Evolutionary conservation across 2,888 invertebrate genomes (phyloP), one percentile per base, ranked within the genome.

Genomic region (Tubiluchus corallicola): DNA sequence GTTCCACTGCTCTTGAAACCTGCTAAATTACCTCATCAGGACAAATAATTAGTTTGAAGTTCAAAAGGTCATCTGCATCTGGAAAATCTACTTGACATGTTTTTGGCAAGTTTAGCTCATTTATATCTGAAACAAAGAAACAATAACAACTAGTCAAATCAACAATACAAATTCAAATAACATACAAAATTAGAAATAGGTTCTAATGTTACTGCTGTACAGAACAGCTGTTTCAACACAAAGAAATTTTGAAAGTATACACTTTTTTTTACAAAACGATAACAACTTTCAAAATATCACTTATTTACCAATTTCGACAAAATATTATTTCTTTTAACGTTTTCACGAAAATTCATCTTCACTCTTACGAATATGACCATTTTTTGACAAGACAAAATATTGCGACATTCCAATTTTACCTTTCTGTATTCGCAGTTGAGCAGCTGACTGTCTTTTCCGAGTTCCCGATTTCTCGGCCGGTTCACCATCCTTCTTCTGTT

Each of bases 341-440:
- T n/a, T n/a, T n/a, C n/a, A n/a, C n/a, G n/a, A n/a, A n/a, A n/a
- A n/a, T n/a, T n/a, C n/a, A n/a, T n/a, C n/a, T n/a, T n/a, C n/a
- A n/a, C n/a, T n/a, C n/a, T n/a, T n/a, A n/a, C n/a, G n/a, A n/a
- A n/a, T n/a, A n/a, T 44, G 19, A 17, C 17, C 16, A 40, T 4
- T 18, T n/a, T 40, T 5, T 20, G 3, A 20, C 29, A 37, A 2
- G 21, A 40, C 5, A 17, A 42, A 18, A 17, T 18, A 15, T 21
- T 41, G 16, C 19, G 16, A 20, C 40, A 5, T 40, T 21, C 29
- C 4, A 21, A 38, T 29, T 38, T 40, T 48, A 90, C 92, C 92
- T 84, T 94, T 96, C 65, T 88, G 87, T 61, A 94, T 88, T 68
- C 94, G 77, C 61, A 94, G 72, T 68, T 94, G 92, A 52, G 94